These are phyloP conservation scores for Pimephales promelas DNA, from an alignment of 2,113 vertebrate genomes.

Conservation along the genomic window DNA sequence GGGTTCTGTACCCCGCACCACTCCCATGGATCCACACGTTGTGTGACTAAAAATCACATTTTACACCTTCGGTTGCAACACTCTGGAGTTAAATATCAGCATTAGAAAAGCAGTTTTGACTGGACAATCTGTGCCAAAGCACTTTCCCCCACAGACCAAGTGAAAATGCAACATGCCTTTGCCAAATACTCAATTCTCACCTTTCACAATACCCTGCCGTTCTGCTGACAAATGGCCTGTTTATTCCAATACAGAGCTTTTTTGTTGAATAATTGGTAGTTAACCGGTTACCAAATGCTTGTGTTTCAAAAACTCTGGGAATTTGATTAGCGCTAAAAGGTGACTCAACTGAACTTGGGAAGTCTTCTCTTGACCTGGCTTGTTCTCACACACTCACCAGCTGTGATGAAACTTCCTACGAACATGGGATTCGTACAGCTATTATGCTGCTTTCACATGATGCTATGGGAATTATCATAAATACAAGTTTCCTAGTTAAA, in stretches of 20 bases:
- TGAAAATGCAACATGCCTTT: constrained; percentile 29
- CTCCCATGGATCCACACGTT: constrained; percentile 21
- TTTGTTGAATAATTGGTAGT: constrained; percentile 19
- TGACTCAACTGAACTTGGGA: neutral
- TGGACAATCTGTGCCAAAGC: constrained; percentile 25
- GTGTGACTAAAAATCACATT: constrained; percentile 40
- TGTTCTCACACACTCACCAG: neutral
- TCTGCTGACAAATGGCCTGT: neutral
- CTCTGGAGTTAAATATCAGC: constrained; percentile 36
- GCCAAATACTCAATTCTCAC: constrained; percentile 35
- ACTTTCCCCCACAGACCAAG: constrained; percentile 8
- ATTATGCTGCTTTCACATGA: neutral
- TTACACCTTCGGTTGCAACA: constrained; percentile 39
- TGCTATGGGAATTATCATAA: no score
- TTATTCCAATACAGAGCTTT: constrained; percentile 5
- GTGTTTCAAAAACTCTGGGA: neutral
- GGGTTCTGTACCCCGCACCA: constrained; percentile 16
- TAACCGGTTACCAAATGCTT: neutral
- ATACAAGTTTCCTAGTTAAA: no score
- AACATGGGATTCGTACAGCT: constrained; percentile 15
- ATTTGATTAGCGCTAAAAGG: neutral
- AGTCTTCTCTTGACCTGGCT: neutral
- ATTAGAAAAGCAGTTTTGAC: constrained; percentile 15
- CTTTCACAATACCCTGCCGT: neutral
- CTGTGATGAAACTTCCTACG: neutral